These are phyloP conservation scores for Tribolium castaneum DNA, from an alignment of 1,140 invertebrate genomes.

Conservation along the genomic window DNA sequence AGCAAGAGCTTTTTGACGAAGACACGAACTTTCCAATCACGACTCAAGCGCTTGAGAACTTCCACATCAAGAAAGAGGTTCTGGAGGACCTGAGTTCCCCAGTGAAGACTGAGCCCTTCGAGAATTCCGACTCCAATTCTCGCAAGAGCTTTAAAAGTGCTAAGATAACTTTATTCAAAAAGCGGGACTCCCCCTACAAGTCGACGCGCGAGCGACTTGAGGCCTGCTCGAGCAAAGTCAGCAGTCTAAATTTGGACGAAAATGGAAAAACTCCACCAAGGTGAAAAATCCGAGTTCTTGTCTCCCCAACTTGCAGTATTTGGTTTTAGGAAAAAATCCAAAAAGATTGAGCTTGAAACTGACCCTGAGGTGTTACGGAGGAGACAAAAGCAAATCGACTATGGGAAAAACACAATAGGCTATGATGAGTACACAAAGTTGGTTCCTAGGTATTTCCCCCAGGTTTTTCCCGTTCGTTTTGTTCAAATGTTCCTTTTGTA, in stretches of 20 bases:
- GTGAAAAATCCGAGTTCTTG: neutral
- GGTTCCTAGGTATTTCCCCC: slow-evolving; percentile 77
- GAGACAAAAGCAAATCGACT: slow-evolving; percentile 94
- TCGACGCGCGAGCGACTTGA: neutral
- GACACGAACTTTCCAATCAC: slow-evolving; percentile 30
- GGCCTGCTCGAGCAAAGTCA: slow-evolving; percentile 3
- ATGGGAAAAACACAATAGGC: slow-evolving; percentile 92
- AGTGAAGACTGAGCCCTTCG: slow-evolving; percentile 28
- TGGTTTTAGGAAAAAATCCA: slow-evolving; percentile 46
- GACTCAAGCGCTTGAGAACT: slow-evolving; percentile 32
- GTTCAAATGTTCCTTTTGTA: slow-evolving; percentile 61
- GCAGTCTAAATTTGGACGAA: neutral
- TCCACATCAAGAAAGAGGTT: slow-evolving; percentile 38
- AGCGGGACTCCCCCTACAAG: slow-evolving; percentile 27
- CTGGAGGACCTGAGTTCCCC: neutral
- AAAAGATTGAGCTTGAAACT: slow-evolving; percentile 71
- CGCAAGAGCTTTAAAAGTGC: slow-evolving; percentile 45
- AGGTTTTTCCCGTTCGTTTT: slow-evolving; percentile 24
- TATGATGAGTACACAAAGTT: slow-evolving; percentile 82
- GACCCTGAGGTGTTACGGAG: slow-evolving; percentile 79
- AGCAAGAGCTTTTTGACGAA: slow-evolving; percentile 40
- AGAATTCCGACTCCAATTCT: slow-evolving; percentile 40
- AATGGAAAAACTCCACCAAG: neutral
- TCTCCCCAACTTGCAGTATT: neutral
- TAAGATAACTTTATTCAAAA: slow-evolving; percentile 49